A percentile compares a stretch with the other conserved stretches of the same genome.
Conservation (phyloP, 2,888 invertebrate species). For the Trichopoda pennipes region DNA sequence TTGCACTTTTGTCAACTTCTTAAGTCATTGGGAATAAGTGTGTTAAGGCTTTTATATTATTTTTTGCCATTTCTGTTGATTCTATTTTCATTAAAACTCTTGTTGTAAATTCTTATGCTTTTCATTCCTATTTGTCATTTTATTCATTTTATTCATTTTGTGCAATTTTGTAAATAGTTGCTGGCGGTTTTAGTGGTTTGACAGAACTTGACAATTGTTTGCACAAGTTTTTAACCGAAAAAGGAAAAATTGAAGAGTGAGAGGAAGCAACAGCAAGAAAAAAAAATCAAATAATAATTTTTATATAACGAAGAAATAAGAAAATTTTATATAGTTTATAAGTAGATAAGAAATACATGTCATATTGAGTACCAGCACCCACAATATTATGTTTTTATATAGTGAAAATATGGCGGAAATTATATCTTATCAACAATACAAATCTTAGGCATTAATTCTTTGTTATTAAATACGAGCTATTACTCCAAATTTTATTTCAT, state of each 20-base stretch:
- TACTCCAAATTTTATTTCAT: too few species aligned
- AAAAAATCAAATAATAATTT: too few species aligned
- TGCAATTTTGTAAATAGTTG: conserved; percentile 50
- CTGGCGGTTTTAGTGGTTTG: conserved; percentile 63
- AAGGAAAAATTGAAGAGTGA: neutral
- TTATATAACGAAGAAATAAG: neutral
- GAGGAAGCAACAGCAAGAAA: neutral
- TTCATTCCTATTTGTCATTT: conserved; percentile 8
- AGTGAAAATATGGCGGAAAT: too few species aligned
- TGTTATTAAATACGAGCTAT: too few species aligned
- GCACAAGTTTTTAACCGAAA: conserved; percentile 32
- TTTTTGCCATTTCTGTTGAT: conserved; percentile 23
- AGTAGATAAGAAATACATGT: neutral
- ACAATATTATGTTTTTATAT: too few species aligned
- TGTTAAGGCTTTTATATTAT: conserved; percentile 22
- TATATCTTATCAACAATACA: too few species aligned
- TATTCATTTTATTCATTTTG: conserved; percentile 19
- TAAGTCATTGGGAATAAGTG: conserved; percentile 13
- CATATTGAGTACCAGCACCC: too few species aligned
- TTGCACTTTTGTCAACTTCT: conserved; percentile 5
- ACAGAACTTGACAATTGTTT: conserved; percentile 65
- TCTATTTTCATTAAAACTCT: conserved; percentile 44
- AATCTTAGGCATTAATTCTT: too few species aligned
- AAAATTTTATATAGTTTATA: neutral
- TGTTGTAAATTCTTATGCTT: neutral